Evolutionary conservation across 2,797 vertebrate genomes (phyloP).

Genomic region (Tokudaia muenninki): DNA sequence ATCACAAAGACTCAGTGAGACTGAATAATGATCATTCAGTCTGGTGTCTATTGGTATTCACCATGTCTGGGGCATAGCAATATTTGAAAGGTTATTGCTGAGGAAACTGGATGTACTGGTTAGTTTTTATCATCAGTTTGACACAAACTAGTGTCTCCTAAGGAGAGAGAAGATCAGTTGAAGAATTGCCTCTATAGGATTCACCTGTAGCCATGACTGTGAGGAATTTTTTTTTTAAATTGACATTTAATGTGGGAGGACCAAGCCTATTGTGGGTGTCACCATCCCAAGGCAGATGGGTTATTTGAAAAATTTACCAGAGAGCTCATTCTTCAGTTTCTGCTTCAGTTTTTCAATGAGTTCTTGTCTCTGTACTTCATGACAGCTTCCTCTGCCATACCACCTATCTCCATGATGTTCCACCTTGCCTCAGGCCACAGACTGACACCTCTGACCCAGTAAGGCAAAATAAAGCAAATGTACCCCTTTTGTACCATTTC

Average conservation of each 20-base stretch:
- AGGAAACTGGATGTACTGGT: background rate
- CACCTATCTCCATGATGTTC: too few species aligned
- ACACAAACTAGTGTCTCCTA: background rate
- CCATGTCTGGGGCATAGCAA: background rate
- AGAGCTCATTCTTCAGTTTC: background rate
- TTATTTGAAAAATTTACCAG: background rate
- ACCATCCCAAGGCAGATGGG: background rate
- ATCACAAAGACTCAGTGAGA: fast-evolving
- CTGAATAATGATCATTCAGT: fast-evolving
- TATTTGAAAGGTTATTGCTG: background rate
- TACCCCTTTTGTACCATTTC: background rate
- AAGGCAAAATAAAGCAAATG: background rate
- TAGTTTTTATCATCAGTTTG: background rate
- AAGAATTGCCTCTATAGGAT: background rate
- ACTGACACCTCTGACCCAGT: background rate
- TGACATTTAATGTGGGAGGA: background rate
- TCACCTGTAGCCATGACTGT: background rate
- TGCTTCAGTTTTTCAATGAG: background rate
- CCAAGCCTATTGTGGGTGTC: background rate
- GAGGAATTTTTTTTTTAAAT: background rate
- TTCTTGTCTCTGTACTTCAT: background rate
- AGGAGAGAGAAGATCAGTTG: background rate
- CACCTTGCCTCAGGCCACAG: background rate
- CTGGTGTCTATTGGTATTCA: background rate
- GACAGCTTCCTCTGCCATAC: background rate